A percentile compares a stretch with the other conserved stretches of the same genome.
Conservation (phyloP, 2,797 vertebrate genomes). For the Lemur catta region DNA sequence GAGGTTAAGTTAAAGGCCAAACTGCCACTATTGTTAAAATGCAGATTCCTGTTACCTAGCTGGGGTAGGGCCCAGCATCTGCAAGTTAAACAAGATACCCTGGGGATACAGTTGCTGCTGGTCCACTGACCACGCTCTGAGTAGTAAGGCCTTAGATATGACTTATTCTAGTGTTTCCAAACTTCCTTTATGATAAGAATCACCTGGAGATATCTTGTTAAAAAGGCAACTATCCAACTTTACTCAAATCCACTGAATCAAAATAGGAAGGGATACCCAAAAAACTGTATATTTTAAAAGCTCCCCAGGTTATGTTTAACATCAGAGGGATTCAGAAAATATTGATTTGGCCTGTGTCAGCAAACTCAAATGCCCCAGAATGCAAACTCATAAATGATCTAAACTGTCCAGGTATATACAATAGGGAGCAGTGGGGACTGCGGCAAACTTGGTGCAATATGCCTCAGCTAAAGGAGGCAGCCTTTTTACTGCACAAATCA, state of each 20-base stretch:
- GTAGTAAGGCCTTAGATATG: background rate
- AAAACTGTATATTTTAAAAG: background rate
- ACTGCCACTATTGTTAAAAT: background rate
- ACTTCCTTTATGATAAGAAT: background rate
- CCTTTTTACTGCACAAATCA: background rate
- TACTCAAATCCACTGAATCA: background rate
- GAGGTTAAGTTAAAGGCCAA: background rate
- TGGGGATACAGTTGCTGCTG: background rate
- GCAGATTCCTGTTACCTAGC: background rate
- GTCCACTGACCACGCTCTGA: background rate
- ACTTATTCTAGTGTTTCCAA: background rate
- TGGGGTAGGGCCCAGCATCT: background rate
- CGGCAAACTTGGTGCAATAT: background rate
- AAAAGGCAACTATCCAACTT: background rate
- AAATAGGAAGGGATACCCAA: background rate
- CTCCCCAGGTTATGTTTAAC: background rate
- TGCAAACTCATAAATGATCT: background rate
- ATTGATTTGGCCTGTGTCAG: background rate
- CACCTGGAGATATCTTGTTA: background rate
- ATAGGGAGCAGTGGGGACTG: background rate
- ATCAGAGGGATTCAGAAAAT: background rate
- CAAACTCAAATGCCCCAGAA: background rate
- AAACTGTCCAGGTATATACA: background rate
- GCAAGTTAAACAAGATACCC: background rate
- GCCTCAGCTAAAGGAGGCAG: background rate